phyloP scores from a whole-genome alignment of 2,888 invertebrate species.

The Sympetrum striolatum region DNA sequence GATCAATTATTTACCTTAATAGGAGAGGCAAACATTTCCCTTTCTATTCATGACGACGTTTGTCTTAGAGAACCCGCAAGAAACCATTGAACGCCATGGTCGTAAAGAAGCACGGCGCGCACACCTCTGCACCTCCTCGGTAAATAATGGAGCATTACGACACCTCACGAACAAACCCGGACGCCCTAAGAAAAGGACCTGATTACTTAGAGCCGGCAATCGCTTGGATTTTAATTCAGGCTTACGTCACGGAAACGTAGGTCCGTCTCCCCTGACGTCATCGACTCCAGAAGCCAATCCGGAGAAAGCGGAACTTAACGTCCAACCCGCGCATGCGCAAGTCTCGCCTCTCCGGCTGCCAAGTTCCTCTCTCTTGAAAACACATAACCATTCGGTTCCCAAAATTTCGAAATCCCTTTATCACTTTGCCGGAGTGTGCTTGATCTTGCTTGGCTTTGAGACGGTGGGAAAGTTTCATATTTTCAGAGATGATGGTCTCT shows the following conservation, averaged over 20 bases:
- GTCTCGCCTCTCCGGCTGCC: neutral
- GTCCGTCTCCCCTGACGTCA: neutral
- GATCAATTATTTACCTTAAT: no score
- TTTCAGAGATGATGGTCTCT: no score
- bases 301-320: neutral
- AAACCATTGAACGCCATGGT: neutral
- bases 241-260: neutral
- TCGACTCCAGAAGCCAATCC: neutral
- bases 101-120: neutral
- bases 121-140: neutral
- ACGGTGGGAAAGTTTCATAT: no score
- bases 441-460: no score
- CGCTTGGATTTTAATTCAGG: neutral
- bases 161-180: neutral
- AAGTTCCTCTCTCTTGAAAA: neutral
- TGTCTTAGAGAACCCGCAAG: neutral
- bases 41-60: neutral
- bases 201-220: neutral
- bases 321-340: neutral
- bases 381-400: no score
- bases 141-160: neutral
- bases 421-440: no score
- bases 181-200: neutral
- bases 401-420: no score
- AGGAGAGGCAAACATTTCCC: neutral